phyloP scores from a whole-genome alignment of 2,797 vertebrate species.

The Diglossa cyanea region DNA sequence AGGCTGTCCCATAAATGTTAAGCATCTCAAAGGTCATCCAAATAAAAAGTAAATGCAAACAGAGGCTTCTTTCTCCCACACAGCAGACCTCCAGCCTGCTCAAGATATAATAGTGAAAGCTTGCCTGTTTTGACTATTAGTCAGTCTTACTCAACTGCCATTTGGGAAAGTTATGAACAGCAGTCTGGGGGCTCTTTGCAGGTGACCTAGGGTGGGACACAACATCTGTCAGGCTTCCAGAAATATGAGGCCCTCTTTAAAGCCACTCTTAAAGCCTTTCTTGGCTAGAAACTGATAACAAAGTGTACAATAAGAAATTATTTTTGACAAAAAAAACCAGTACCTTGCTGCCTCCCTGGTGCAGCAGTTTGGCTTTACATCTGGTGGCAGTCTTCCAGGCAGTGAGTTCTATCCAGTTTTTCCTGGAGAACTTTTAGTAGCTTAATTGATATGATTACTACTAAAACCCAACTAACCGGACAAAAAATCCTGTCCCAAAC shows the following conservation, averaged over 20 bases:
- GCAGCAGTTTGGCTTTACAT: not conserved
- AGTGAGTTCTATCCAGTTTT: not conserved
- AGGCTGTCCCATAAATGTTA: not conserved
- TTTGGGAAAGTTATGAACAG: not conserved
- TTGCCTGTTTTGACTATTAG: not conserved
- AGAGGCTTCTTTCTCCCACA: not conserved
- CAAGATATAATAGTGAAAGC: not conserved
- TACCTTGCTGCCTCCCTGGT: not conserved
- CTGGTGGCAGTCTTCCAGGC: not conserved
- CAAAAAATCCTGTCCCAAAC: not conserved
- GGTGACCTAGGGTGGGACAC: not conserved
- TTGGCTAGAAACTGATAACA: not conserved
- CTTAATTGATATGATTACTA: not conserved
- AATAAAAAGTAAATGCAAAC: constrained; percentile 24
- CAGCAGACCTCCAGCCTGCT: not conserved
- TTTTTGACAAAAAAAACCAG: not conserved
- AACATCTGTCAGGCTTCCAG: not conserved
- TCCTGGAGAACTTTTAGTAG: not conserved
- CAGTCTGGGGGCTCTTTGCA: not conserved
- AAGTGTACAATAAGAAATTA: not conserved
- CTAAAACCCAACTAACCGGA: not conserved
- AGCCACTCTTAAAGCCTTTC: not conserved
- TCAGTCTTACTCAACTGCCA: not conserved
- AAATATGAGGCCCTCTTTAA: not conserved
- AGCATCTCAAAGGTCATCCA: not conserved